Evolutionary conservation across 2,888 invertebrate genomes (phyloP).

Genomic region (Andrena hattorfiana): DNA sequence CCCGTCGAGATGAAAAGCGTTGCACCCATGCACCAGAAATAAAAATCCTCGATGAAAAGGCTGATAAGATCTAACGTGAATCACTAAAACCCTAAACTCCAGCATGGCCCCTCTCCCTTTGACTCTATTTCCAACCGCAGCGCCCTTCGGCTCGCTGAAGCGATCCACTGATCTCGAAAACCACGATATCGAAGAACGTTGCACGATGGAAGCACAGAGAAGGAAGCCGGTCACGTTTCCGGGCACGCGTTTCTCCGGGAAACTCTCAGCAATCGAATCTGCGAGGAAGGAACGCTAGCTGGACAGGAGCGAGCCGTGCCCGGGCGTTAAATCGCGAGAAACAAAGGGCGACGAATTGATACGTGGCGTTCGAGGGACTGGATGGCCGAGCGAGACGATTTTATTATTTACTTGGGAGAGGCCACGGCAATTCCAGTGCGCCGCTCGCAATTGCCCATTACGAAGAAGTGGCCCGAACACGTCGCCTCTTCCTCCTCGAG

Average conservation of each 20-base stretch:
- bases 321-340: neutral
- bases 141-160: neutral
- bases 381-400: conserved; percentile 52
- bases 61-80: neutral
- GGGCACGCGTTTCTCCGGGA: too few species aligned
- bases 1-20: neutral
- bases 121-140: neutral
- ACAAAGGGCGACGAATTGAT: conserved; percentile 16
- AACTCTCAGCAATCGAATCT: too few species aligned
- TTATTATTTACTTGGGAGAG: conserved; percentile 78
- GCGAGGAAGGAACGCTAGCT: too few species aligned
- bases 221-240: too few species aligned
- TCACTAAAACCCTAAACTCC: neutral
- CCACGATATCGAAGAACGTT: neutral
- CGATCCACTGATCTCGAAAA: neutral
- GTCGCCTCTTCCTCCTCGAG: conserved; percentile 72
- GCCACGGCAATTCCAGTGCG: conserved; percentile 66
- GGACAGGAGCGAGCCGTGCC: neutral
- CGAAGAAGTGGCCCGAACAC: conserved; percentile 68
- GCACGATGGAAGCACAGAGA: too few species aligned
- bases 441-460: conserved; percentile 77
- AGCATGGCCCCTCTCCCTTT: neutral
- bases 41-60: neutral
- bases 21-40: neutral
- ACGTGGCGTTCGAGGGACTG: conserved; percentile 27